Conservation (phyloP, 2,888 invertebrate species). For the Dynastes hyllus region DNA sequence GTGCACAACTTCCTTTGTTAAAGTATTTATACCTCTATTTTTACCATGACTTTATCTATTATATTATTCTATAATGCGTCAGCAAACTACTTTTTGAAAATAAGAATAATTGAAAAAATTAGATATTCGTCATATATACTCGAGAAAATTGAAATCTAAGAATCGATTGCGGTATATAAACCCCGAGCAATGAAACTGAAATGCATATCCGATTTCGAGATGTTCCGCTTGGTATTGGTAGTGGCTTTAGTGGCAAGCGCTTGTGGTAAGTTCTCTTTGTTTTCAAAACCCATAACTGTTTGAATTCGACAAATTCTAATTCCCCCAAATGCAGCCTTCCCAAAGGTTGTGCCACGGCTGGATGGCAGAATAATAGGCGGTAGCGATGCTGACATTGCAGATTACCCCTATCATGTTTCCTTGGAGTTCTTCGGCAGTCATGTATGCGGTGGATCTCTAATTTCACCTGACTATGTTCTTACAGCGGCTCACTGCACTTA, state of each 20-base stretch:
- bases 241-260: background rate
- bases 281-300: background rate
- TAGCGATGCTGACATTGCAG: conserved; percentile 54
- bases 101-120: no score
- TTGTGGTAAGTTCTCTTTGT: background rate
- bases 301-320: no score
- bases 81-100: no score
- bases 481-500: conserved; percentile 63
- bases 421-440: conserved; percentile 56
- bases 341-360: conserved; percentile 21
- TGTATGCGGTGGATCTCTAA: conserved; percentile 61
- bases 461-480: conserved; percentile 55
- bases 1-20: no score
- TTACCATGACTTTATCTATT: no score
- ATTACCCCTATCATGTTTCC: conserved; percentile 60
- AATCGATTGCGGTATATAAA: no score
- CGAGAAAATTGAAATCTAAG: no score
- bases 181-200: no score
- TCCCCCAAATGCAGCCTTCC: no score
- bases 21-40: no score
- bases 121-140: no score
- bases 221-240: background rate
- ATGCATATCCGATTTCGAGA: background rate
- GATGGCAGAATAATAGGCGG: conserved; percentile 62
- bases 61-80: no score